Evolutionary conservation across 2,797 vertebrate species (phyloP).

Genomic region (Poeciliopsis presidionis): DNA sequence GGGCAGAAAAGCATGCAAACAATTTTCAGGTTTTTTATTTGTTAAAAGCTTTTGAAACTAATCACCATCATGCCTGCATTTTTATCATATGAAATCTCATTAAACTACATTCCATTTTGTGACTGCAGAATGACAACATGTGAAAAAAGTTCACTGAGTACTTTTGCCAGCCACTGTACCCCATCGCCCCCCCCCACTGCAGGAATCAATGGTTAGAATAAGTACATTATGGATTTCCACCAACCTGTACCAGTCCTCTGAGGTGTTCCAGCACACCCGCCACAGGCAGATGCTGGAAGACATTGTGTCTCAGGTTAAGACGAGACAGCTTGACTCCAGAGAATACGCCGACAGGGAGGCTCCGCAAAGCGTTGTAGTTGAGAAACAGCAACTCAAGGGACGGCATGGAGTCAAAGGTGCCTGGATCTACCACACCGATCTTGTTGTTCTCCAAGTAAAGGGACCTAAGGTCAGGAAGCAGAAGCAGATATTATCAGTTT

Average conservation of each 20-base stretch:
- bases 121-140: neutral
- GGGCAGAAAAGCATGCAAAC: neutral
- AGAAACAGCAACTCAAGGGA: slow-evolving; percentile 94
- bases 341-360: slow-evolving; percentile 91
- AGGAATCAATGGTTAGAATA: slow-evolving; percentile 50
- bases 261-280: slow-evolving; percentile 95
- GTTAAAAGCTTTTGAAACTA: neutral
- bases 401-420: slow-evolving; percentile 93
- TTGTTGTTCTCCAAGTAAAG: slow-evolving; percentile 98
- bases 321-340: slow-evolving; percentile 90
- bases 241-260: slow-evolving; percentile 93
- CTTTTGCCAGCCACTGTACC: neutral
- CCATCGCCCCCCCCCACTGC: neutral
- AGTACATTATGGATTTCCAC: slow-evolving; percentile 72
- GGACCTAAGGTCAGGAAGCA: slow-evolving; percentile 77
- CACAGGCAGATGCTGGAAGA: slow-evolving; percentile 93
- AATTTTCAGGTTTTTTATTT: neutral
- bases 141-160: neutral
- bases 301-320: slow-evolving; percentile 96
- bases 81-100: neutral
- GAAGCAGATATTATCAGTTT: neutral
- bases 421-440: slow-evolving; percentile 90
- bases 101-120: neutral
- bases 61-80: neutral
- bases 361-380: slow-evolving; percentile 94